phyloP scores from a whole-genome alignment of 2,888 invertebrate genomes.

The Xylota segnis region DNA sequence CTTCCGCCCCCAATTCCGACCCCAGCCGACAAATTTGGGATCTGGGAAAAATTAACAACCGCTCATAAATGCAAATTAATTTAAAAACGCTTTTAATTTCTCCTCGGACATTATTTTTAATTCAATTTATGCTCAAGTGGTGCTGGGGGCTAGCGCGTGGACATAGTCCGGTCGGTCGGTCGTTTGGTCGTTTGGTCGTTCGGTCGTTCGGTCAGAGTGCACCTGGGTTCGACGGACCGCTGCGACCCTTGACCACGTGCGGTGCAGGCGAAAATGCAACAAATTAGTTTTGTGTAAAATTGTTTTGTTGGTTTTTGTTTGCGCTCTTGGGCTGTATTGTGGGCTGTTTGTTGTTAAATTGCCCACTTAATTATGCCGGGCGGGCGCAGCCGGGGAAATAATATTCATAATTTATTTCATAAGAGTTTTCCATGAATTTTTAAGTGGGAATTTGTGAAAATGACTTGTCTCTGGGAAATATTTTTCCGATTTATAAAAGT shows the following conservation, averaged over 20 bases:
- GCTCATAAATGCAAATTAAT: slow-evolving; percentile 75
- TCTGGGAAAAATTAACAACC: slow-evolving; percentile 69
- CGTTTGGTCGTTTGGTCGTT: too few relatives aligned
- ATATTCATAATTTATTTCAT: slow-evolving; percentile 70
- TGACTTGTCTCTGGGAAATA: slow-evolving; percentile 53
- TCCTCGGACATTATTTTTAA: slow-evolving; percentile 75
- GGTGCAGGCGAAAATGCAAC: slow-evolving; percentile 49
- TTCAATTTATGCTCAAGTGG: slow-evolving; percentile 75
- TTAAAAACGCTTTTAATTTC: slow-evolving; percentile 75
- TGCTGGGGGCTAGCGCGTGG: slow-evolving; percentile 37
- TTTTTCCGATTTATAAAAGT: slow-evolving; percentile 53
- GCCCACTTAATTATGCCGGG: slow-evolving; percentile 61
- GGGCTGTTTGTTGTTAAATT: slow-evolving; percentile 66
- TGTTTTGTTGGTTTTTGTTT: slow-evolving; percentile 60
- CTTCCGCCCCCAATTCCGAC: background rate
- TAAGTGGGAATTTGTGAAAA: slow-evolving; percentile 73
- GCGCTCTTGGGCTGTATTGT: slow-evolving; percentile 47
- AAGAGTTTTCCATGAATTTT: slow-evolving; percentile 72
- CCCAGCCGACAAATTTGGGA: slow-evolving; percentile 25
- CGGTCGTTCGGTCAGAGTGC: slow-evolving; percentile 39
- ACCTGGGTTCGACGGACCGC: slow-evolving; percentile 36
- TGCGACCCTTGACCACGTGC: slow-evolving; percentile 28
- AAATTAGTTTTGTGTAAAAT: slow-evolving; percentile 72
- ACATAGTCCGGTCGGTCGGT: slow-evolving; percentile 36
- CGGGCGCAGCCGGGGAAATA: slow-evolving; percentile 17